Percentiles rank a stretch among this genome's conserved stretches.
These are phyloP conservation scores for Oncorhynchus nerka DNA, from an alignment of 2,113 vertebrate species.

Conservation along the genomic window DNA sequence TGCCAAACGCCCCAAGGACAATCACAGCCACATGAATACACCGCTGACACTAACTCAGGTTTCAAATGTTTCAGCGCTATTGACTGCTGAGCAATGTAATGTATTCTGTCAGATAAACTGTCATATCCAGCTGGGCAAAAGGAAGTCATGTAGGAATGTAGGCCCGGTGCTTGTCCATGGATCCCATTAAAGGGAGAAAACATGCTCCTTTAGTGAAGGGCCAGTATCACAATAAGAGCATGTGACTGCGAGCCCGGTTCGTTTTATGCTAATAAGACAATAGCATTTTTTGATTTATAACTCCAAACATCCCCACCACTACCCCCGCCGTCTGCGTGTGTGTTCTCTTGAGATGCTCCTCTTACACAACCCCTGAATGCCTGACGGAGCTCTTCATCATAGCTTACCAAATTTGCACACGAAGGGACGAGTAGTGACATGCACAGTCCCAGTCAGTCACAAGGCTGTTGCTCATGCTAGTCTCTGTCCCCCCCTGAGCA, in stretches of 20 bases:
- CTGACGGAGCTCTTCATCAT: conserved; percentile 9
- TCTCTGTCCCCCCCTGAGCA: not conserved
- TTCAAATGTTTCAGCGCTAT: conserved; percentile 18
- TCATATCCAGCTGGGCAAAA: conserved; percentile 12
- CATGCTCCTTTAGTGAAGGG: not conserved
- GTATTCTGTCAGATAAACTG: conserved; percentile 37
- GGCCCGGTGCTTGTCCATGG: not conserved
- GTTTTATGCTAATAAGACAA: not conserved
- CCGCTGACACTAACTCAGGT: not conserved
- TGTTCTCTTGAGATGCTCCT: conserved; percentile 25
- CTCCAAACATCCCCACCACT: not conserved
- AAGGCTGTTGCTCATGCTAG: conserved; percentile 27
- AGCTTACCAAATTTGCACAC: conserved; percentile 20
- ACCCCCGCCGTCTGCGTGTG: too few relatives aligned
- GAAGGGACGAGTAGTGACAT: not conserved
- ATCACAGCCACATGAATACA: not conserved
- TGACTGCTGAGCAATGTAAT: conserved; percentile 38
- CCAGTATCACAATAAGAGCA: not conserved
- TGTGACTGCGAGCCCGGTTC: not conserved
- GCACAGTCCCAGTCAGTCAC: conserved; percentile 11
- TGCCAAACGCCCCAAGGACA: not conserved
- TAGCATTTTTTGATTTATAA: not conserved
- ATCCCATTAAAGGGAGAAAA: not conserved
- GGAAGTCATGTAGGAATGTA: too few relatives aligned
- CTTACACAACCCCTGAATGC: conserved; percentile 15